Evolutionary conservation across 1,140 invertebrate genomes (phyloP).

Genomic region (Drosophila santomea): DNA sequence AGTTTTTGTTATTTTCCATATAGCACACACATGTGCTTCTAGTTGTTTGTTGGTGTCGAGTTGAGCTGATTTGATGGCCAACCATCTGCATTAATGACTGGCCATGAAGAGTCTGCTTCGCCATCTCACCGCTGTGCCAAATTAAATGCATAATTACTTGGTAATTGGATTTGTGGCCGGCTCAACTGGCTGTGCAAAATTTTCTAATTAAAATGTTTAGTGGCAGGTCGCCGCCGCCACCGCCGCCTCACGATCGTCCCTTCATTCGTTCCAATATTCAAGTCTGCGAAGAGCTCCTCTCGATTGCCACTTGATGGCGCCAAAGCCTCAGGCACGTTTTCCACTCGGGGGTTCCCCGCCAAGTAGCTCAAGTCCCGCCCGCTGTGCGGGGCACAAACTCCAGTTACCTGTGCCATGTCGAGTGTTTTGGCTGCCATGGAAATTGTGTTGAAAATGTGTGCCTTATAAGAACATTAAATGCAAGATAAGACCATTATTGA

Average conservation of each 20-base stretch:
- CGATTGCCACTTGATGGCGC: slow-evolving; percentile 55
- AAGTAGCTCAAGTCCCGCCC: slow-evolving; percentile 39
- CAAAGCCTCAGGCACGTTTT: slow-evolving; percentile 58
- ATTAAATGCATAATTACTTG: slow-evolving; percentile 83
- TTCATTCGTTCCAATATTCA: slow-evolving; percentile 21
- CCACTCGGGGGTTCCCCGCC: slow-evolving; percentile 42
- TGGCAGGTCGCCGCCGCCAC: slow-evolving; percentile 25
- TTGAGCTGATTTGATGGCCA: slow-evolving; percentile 57
- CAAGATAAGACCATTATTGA: no score
- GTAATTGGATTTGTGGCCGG: slow-evolving; percentile 80
- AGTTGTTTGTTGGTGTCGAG: slow-evolving; percentile 15
- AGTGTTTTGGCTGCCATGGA: neutral
- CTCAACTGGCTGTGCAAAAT: slow-evolving; percentile 73
- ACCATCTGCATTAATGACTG: slow-evolving; percentile 48
- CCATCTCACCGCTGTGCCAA: slow-evolving; percentile 49
- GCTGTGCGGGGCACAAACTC: slow-evolving; percentile 23
- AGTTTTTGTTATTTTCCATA: slow-evolving; percentile 56
- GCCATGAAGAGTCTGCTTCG: slow-evolving; percentile 35
- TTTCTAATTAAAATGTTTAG: slow-evolving; percentile 82
- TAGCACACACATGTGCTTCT: slow-evolving; percentile 5
- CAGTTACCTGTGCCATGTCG: slow-evolving; percentile 9
- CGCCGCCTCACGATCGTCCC: slow-evolving; percentile 17
- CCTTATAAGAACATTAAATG: no score
- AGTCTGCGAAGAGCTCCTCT: slow-evolving; percentile 17
- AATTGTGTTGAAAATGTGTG: no score